Evolutionary conservation across 2,797 vertebrate genomes (phyloP), one percentile per base, ranked within the genome.

Genomic region (Chelmon rostratus): DNA sequence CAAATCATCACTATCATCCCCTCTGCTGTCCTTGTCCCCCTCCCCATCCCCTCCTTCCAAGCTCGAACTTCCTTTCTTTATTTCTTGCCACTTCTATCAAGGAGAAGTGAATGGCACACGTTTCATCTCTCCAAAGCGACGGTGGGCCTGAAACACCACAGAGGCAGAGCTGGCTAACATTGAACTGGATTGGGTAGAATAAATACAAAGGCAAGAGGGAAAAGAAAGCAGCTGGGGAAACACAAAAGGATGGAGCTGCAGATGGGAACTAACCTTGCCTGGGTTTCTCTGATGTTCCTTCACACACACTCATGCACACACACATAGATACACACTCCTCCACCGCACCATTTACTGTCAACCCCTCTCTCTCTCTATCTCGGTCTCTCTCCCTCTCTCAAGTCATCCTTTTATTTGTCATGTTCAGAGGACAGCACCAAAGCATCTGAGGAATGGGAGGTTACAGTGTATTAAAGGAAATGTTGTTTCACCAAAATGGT

Each of bases 191-290:
- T 89, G 86, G 81, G 78, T 80, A 69, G 79, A 86, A 77, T 73
- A 79, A 87, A 92, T 85, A 89, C 84, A 91, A 92, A 91, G 86
- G 88, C 81, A 75, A 25, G 82, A 79, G 84, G 81, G 89, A 88
- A 90, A 85, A 89, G 83, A 91, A 92, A 90, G 91, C 88, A 91
- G 89, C 90, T 89, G 88, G 85, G 80, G 84, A 84, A 92, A 87
- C 88, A 94, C 91, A 93, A 94, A 94, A 92, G 91, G 79, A 87
- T 80, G 83, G 78, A 91, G 83, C 88, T 88, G 87, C 94, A 93
- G 90, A 88, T 86, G 88, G 91, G 92, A 93, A 85, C 91, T 92
- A 93, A 94, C 93, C 93, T 94, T 88, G 86, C 79, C 79, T 86
- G 65, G 70, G 83, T 89, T 88, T 86, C 86, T 94, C 89, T 94